These are phyloP conservation scores for Chromis chromis DNA, from an alignment of 2,797 vertebrate species.

Conservation along the genomic window DNA sequence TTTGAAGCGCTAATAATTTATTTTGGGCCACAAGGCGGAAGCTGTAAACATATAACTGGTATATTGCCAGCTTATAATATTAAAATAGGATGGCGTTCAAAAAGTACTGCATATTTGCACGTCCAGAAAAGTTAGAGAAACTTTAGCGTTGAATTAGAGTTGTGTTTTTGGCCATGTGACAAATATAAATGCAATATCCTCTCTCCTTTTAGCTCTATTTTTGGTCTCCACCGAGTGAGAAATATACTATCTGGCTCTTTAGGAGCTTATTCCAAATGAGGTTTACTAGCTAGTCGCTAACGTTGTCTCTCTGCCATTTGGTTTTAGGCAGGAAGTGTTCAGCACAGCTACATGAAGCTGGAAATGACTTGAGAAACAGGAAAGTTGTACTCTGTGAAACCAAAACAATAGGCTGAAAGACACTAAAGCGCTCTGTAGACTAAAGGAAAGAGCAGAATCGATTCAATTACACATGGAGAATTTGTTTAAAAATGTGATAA, in stretches of 20 bases:
- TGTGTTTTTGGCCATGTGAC: neutral
- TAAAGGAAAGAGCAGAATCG: neutral
- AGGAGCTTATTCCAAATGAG: too few relatives aligned
- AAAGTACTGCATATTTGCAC: too few relatives aligned
- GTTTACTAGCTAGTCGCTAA: neutral
- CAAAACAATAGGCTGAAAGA: neutral
- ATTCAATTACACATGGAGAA: neutral
- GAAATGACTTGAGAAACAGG: neutral
- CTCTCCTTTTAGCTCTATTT: neutral
- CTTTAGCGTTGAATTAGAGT: too few relatives aligned
- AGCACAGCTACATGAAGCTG: neutral
- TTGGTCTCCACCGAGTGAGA: neutral
- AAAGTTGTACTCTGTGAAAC: neutral
- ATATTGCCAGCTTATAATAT: too few relatives aligned
- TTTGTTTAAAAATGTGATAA: neutral
- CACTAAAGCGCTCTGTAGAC: neutral
- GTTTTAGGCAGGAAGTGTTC: neutral
- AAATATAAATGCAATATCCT: neutral
- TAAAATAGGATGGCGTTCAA: too few relatives aligned
- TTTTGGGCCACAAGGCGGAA: too few relatives aligned
- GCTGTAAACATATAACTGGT: too few relatives aligned
- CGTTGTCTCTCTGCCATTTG: neutral
- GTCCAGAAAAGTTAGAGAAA: too few relatives aligned
- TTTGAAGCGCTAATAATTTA: too few relatives aligned
- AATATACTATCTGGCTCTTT: neutral